phyloP scores from a whole-genome alignment of 2,797 vertebrate genomes.

The Hemibagrus guttatus region DNA sequence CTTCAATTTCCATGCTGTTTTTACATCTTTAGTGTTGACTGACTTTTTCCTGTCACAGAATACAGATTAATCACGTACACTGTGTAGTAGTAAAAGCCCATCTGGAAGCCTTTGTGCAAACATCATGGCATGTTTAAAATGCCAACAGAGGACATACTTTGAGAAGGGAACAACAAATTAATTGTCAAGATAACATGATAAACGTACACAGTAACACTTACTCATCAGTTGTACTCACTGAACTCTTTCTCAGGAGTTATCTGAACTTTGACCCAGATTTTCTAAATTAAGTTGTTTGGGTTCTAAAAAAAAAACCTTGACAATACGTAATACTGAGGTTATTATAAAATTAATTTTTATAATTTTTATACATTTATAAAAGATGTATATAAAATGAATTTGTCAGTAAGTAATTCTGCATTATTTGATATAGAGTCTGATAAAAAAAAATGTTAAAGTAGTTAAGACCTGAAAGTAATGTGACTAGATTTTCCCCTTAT shows the following conservation, averaged over 20 bases:
- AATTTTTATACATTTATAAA: no score
- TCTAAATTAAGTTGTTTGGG: background rate
- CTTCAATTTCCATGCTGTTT: background rate
- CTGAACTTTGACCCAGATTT: slow-evolving; percentile 8
- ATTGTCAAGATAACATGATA: slow-evolving; percentile 42
- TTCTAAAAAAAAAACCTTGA: background rate
- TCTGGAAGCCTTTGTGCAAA: slow-evolving; percentile 1
- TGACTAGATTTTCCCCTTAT: background rate
- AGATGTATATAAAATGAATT: background rate
- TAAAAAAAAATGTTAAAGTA: background rate
- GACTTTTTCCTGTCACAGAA: background rate
- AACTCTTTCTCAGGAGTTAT: background rate
- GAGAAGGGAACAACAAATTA: slow-evolving; percentile 29
- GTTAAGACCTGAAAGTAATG: background rate
- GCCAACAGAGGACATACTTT: slow-evolving; percentile 36
- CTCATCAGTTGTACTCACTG: slow-evolving; percentile 15
- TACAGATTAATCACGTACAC: background rate
- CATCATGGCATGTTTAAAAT: slow-evolving; percentile 34
- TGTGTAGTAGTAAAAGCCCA: background rate
- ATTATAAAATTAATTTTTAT: background rate
- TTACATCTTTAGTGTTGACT: background rate
- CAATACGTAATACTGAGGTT: background rate
- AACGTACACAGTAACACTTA: slow-evolving; percentile 7
- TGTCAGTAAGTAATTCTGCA: background rate
- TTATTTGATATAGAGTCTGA: background rate